Base-by-base conservation (phyloP, 2,888 invertebrate species). In the Cylindroiulus punctatus region DNA sequence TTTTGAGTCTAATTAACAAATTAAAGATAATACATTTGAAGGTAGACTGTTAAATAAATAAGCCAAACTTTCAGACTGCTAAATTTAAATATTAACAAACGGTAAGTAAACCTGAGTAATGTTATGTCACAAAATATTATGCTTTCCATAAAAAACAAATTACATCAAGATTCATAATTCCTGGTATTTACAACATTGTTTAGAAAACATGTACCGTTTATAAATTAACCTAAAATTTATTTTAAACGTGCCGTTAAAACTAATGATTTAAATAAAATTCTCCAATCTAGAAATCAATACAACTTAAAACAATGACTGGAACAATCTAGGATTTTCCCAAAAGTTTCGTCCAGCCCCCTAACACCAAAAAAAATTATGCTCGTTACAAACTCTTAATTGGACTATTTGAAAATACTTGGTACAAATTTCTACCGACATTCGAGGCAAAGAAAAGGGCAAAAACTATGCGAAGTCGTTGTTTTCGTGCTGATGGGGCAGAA, bases 31-130 rank as follows among this genome's bases (percentile, higher is more conserved):
- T 57, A 57, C 57, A 7, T 22, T 57, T 2, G 57, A 19, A 57
- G 57, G 57, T 57, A 57, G 57, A 57, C 57, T 7, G 57, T 57
- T 22, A 57, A n/a, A 57, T 22, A 57, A 57, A 57, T 57, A 57
- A 22, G 22, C 57, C n/a, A 57, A 57, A 22, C 22, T 57, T 57
- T 22, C 57, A 57, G 57, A 57, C 57, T 57, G 22, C 57, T 57
- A 57, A 57, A 57, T 57, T 57, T 22, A 57, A 57, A 22, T 57
- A 57, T 22, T 57, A 57, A 57, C 57, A n/a, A 57, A 22, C 22
- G 22, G 57, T 57, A 19, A 22, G 22, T 7, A 22, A n/a, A 57
- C 14, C 4, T 52, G 7, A 57, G 22, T 57, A n/a, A 57, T 19
- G 57, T 22, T 57, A 22, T 8, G 22, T 57, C n/a, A 22, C 52